phyloP scores from a whole-genome alignment of 1,140 invertebrate species.

The Batillaria attramentaria region DNA sequence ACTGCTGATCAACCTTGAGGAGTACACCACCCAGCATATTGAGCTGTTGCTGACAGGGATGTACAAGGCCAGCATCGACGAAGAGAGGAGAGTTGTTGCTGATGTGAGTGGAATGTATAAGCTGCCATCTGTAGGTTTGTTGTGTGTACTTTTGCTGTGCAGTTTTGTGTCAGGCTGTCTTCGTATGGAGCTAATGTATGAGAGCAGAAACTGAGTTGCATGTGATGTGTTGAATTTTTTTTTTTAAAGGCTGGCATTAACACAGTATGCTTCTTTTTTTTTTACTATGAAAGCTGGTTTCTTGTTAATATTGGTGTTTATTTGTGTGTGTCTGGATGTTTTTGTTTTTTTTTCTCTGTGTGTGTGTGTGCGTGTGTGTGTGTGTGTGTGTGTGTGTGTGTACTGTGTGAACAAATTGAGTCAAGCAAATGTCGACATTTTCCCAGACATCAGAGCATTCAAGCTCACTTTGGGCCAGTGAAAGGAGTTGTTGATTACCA shows the following conservation, averaged over 20 bases:
- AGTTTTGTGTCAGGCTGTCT: too few relatives aligned
- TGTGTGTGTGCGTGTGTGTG: neutral
- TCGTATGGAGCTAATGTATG: too few relatives aligned
- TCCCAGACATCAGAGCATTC: too few relatives aligned
- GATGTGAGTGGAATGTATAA: slow-evolving; percentile 73
- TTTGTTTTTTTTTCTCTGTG: neutral
- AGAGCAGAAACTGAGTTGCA: too few relatives aligned
- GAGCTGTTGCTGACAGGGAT: slow-evolving; percentile 75
- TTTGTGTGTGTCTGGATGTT: neutral
- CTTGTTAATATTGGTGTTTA: neutral
- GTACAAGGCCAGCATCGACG: slow-evolving; percentile 75
- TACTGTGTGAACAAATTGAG: too few relatives aligned
- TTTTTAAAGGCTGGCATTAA: neutral
- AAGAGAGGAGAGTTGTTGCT: slow-evolving; percentile 76
- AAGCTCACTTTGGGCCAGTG: too few relatives aligned
- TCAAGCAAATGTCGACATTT: too few relatives aligned
- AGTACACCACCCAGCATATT: slow-evolving; percentile 80
- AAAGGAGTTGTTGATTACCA: too few relatives aligned
- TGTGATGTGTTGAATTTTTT: neutral
- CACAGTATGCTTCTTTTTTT: neutral
- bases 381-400: neutral
- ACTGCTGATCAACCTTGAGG: slow-evolving; percentile 80
- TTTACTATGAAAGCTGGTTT: neutral
- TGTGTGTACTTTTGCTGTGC: neutral
- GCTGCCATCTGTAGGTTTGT: neutral